phyloP scores from a whole-genome alignment of 2,888 invertebrate species.

The Myathropa florea region DNA sequence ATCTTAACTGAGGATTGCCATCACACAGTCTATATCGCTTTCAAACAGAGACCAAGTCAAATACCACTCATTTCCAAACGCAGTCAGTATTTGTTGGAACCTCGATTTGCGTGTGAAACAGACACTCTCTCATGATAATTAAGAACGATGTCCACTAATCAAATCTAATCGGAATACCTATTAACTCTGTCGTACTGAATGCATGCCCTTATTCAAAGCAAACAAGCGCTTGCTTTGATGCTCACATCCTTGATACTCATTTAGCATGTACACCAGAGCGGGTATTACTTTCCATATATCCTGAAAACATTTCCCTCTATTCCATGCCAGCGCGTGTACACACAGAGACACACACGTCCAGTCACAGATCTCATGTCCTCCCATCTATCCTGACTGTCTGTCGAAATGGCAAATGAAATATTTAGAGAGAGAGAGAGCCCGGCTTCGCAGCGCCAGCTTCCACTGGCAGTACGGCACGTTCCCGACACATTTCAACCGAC shows the following conservation, averaged over 20 bases:
- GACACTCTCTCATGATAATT: no score
- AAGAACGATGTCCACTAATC: neutral
- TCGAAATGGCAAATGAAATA: conserved; percentile 60
- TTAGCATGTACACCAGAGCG: conserved; percentile 37
- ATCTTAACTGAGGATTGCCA: no score
- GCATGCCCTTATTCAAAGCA: conserved; percentile 1
- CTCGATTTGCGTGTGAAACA: neutral
- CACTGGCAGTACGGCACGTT: conserved; percentile 42
- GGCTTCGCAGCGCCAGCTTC: conserved; percentile 1
- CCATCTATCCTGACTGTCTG: conserved; percentile 46
- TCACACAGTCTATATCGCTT: no score
- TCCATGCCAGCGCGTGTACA: neutral
- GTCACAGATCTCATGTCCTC: neutral
- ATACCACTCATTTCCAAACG: no score
- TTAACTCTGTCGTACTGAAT: neutral
- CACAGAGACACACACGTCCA: neutral
- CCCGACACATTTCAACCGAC: conserved; percentile 48
- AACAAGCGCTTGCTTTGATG: conserved; percentile 46
- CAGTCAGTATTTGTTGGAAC: no score
- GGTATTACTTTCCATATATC: conserved; percentile 48
- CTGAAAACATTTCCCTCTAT: conserved; percentile 40
- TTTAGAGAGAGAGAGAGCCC: conserved; percentile 28
- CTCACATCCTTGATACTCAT: conserved; percentile 49
- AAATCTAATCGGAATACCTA: neutral
- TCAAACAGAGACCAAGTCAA: no score